Evolutionary conservation across 1,140 invertebrate genomes (phyloP).

Genomic region (Meteorus sp.): DNA sequence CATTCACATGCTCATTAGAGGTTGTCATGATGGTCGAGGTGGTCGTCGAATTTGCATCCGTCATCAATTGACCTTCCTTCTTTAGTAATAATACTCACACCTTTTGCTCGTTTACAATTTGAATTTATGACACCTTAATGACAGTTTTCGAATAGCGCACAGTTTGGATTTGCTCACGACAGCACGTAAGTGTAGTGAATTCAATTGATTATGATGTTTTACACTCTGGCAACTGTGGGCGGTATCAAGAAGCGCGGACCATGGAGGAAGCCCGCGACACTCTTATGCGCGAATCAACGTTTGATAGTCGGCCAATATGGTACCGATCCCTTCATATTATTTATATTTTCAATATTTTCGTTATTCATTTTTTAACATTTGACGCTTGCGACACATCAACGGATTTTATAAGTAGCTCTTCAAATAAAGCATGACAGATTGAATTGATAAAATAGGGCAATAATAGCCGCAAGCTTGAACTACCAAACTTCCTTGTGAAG

Average conservation of each 20-base stretch:
- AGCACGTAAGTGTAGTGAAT: background rate
- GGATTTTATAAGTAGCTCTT: slow-evolving; percentile 5
- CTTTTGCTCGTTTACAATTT: too few species aligned
- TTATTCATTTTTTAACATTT: background rate
- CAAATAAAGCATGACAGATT: background rate
- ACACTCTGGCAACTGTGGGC: background rate
- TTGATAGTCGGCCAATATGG: slow-evolving; percentile 21
- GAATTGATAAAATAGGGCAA: background rate
- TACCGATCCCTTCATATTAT: slow-evolving; percentile 23
- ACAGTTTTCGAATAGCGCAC: too few species aligned
- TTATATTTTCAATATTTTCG: background rate
- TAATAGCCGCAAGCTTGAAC: slow-evolving; percentile 6
- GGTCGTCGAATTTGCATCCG: slow-evolving; percentile 16
- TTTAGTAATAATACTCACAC: background rate
- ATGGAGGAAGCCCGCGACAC: slow-evolving; percentile 28
- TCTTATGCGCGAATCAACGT: slow-evolving; percentile 19
- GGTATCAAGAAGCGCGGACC: slow-evolving; percentile 27
- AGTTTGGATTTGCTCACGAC: background rate
- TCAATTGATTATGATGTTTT: background rate
- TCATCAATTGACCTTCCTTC: too few species aligned
- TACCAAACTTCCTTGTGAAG: background rate
- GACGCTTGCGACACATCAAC: background rate
- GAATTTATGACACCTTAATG: background rate
- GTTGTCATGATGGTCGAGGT: slow-evolving; percentile 11
- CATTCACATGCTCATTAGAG: background rate